A percentile compares a stretch with the other conserved stretches of the same genome.
Conservation (phyloP, 2,797 vertebrate species). For the Heliangelus exortis region DNA sequence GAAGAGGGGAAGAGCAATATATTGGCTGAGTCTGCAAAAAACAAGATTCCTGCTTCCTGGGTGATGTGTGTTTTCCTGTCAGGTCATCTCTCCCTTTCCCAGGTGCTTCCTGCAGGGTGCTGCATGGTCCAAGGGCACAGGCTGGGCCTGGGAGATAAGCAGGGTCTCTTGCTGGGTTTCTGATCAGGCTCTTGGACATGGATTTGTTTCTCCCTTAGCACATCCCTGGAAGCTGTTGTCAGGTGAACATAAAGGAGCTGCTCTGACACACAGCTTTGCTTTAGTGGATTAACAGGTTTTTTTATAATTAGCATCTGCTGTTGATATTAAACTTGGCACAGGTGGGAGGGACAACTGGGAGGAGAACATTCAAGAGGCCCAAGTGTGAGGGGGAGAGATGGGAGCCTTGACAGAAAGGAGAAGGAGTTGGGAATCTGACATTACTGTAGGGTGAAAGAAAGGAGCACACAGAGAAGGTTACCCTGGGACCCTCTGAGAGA, state of each 20-base stretch:
- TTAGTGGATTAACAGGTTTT: background rate
- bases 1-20: background rate
- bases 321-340: background rate
- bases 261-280: background rate
- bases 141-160: background rate
- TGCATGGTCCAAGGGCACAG: background rate
- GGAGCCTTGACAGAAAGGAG: background rate
- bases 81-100: background rate
- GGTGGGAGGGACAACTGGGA: background rate
- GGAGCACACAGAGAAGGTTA: background rate
- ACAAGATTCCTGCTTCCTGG: background rate
- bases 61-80: background rate
- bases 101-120: background rate
- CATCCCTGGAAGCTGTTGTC: background rate
- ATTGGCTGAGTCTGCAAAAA: background rate
- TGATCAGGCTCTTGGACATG: background rate
- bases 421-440: accelerated
- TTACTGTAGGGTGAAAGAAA: background rate
- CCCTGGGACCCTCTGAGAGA: background rate
- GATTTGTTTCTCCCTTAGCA: background rate
- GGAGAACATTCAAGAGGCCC: background rate
- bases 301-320: background rate
- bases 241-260: background rate
- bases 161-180: background rate
- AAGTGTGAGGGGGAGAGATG: background rate